Percentiles rank a stretch among this genome's conserved stretches.
Conservation (phyloP, 2,888 invertebrate species). For the Iselma pallidipennis region DNA sequence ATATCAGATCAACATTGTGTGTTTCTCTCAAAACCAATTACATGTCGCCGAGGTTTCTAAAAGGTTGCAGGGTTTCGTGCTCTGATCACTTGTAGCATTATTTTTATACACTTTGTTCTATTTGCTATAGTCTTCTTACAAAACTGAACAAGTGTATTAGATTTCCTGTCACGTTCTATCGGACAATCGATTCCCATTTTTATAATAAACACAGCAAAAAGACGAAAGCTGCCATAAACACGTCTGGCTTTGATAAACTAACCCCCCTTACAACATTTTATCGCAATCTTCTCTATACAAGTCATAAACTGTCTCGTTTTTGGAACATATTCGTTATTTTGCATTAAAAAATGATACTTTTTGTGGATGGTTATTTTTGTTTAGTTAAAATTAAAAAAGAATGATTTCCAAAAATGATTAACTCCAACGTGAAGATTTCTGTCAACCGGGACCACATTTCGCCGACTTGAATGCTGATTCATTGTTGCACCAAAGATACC, state of each 20-base stretch:
- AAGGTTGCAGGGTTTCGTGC: too few relatives aligned
- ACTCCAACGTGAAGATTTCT: background rate
- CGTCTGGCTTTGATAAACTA: background rate
- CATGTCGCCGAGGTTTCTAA: background rate
- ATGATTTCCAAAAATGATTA: too few relatives aligned
- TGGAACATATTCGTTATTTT: too few relatives aligned
- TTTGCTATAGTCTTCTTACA: background rate
- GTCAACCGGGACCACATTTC: background rate
- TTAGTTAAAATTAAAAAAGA: too few relatives aligned
- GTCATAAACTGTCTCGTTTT: too few relatives aligned
- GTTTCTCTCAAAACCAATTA: background rate
- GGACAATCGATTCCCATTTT: background rate
- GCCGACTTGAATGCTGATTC: slow-evolving; percentile 6
- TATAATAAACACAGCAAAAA: background rate
- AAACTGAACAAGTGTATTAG: background rate
- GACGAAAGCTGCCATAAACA: background rate
- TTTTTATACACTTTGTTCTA: background rate
- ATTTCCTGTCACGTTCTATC: background rate
- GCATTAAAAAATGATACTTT: too few relatives aligned
- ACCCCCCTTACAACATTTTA: background rate
- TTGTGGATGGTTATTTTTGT: too few relatives aligned
- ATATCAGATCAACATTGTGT: slow-evolving; percentile 18
- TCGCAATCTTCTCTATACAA: background rate
- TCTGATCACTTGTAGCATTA: background rate
- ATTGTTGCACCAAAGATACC: slow-evolving; percentile 8